These are phyloP conservation scores for Habropoda laboriosa DNA, from an alignment of 1,140 invertebrate species.

Conservation along the genomic window DNA sequence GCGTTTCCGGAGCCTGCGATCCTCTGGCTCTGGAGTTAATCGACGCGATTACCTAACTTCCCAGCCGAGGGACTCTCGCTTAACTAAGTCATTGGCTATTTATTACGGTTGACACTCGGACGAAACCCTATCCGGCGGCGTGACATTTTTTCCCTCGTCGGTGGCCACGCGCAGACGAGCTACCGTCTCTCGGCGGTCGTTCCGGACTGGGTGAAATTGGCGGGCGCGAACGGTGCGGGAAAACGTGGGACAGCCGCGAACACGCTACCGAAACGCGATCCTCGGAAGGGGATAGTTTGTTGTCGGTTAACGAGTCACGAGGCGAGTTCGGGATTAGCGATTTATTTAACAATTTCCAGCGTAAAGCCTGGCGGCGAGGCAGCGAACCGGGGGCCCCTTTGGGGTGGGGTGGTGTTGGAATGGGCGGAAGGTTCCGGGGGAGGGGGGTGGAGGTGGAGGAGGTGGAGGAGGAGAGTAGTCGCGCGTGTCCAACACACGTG, in stretches of 20 bases:
- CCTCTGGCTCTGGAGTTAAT: slow-evolving; percentile 16
- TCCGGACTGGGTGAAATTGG: no score
- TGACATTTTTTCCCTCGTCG: slow-evolving; percentile 44
- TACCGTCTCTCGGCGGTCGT: slow-evolving; percentile 36
- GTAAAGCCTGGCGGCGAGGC: neutral
- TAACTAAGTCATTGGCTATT: slow-evolving; percentile 78
- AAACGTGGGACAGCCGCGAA: neutral
- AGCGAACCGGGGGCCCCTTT: neutral
- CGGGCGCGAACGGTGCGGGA: no score
- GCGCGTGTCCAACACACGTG: slow-evolving; percentile 47
- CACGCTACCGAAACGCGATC: neutral
- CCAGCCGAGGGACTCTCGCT: slow-evolving; percentile 54
- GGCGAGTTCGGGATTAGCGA: neutral
- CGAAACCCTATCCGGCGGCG: slow-evolving; percentile 51
- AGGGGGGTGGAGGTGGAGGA: neutral
- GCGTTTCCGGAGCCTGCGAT: slow-evolving; percentile 3
- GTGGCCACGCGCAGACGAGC: slow-evolving; percentile 49
- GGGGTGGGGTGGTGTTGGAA: no score
- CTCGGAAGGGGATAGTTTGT: neutral
- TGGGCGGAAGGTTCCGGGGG: no score
- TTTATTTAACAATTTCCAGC: slow-evolving; percentile 23
- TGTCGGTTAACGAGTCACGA: neutral
- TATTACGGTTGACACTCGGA: slow-evolving; percentile 70
- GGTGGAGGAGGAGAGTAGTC: neutral
- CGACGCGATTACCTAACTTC: slow-evolving; percentile 3